Conservation (phyloP, 2,113 vertebrate genomes). For the Suncus etruscus region DNA sequence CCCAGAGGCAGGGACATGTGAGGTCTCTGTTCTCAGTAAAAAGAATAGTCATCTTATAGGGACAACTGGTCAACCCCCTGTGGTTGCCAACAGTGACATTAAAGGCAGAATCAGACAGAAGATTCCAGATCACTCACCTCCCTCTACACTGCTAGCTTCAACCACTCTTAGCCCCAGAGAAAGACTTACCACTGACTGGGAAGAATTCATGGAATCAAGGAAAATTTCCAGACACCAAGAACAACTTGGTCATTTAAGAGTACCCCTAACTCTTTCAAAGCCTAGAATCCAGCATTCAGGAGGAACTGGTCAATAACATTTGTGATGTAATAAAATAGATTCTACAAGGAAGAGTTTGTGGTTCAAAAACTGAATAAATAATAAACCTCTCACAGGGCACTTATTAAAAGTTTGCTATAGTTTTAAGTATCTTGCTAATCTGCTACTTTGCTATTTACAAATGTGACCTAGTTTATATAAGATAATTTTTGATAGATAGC, state of each 20-base stretch:
- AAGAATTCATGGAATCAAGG: background rate
- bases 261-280: background rate
- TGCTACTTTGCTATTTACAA: background rate
- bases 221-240: background rate
- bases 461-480: background rate
- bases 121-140: background rate
- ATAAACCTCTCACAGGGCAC: background rate
- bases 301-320: background rate
- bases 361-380: conserved; percentile 29
- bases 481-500: background rate
- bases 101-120: background rate
- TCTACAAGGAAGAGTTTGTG: background rate
- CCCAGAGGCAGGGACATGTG: background rate
- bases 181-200: background rate
- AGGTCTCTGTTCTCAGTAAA: background rate
- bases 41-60: background rate
- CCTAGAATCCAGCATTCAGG: background rate
- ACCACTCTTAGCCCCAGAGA: background rate
- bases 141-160: background rate
- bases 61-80: background rate
- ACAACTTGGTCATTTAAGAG: background rate
- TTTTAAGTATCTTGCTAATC: background rate
- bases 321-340: background rate
- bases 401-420: background rate
- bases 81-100: background rate